Percentiles rank a stretch among this genome's conserved stretches.
Evolutionary conservation across 92 coral and sea anemone species (phyloP).

Genomic region (Virgularia gustaviana): DNA sequence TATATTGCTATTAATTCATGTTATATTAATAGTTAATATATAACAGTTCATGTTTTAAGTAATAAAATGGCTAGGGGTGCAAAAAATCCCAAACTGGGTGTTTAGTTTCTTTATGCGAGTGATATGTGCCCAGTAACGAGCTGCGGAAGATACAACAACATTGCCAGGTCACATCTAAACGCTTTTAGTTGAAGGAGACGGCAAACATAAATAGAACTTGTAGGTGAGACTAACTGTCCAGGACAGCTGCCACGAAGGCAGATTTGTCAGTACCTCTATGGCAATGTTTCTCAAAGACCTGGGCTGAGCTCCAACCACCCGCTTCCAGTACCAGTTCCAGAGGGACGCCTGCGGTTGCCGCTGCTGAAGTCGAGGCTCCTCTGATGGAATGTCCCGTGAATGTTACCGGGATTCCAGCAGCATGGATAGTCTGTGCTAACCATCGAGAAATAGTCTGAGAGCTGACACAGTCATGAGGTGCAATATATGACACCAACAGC

Average conservation of each 20-base stretch:
- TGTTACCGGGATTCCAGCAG: conserved; percentile 31
- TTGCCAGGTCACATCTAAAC: too few relatives aligned
- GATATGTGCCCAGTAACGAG: too few relatives aligned
- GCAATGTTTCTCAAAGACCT: not conserved
- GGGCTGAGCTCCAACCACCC: conserved; percentile 41
- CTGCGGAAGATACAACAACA: too few relatives aligned
- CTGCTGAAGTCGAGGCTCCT: conserved; percentile 41
- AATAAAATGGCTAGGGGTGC: too few relatives aligned
- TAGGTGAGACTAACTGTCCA: not conserved
- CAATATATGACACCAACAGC: conserved; percentile 40
- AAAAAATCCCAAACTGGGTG: too few relatives aligned
- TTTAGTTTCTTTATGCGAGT: too few relatives aligned
- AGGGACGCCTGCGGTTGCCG: conserved; percentile 44
- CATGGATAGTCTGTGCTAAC: conserved; percentile 30
- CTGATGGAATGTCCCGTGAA: conserved; percentile 51
- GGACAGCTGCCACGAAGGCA: not conserved
- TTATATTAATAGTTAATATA: too few relatives aligned
- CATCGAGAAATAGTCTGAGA: conserved; percentile 52
- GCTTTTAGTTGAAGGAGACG: too few relatives aligned
- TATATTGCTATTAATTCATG: too few relatives aligned
- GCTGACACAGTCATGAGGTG: conserved; percentile 26
- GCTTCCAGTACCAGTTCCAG: conserved; percentile 33
- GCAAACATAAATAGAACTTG: too few relatives aligned
- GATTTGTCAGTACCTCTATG: not conserved
- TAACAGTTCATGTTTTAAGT: too few relatives aligned